A percentile compares a stretch with the other conserved stretches of the same genome.
Conservation (phyloP, 2,113 vertebrate genomes). For the Gymnobelideus leadbeateri region DNA sequence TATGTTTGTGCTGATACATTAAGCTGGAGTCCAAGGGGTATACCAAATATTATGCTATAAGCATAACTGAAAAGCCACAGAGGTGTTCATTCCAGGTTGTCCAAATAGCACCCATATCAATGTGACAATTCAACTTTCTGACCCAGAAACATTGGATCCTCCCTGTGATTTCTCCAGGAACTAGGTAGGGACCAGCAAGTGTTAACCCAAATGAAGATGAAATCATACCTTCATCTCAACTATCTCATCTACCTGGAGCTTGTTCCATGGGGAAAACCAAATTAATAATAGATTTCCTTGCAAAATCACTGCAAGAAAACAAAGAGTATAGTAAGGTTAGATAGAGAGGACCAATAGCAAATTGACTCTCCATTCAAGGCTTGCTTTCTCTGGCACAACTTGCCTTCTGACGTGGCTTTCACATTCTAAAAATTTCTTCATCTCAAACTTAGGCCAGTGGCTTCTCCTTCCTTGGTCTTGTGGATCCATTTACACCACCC, state of each 20-base stretch:
- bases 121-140: not conserved
- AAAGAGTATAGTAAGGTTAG: not conserved
- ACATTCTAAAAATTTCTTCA: not conserved
- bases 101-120: not conserved
- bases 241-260: not conserved
- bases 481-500: not conserved
- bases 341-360: not conserved
- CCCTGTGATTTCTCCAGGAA: not conserved
- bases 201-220: conserved; percentile 7
- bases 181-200: not conserved
- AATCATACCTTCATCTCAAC: not conserved
- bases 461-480: not conserved
- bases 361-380: not conserved
- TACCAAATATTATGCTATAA: not conserved
- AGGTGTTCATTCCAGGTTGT: not conserved
- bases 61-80: not conserved
- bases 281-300: not conserved
- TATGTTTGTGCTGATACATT: not conserved
- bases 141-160: not conserved
- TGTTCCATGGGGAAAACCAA: not conserved
- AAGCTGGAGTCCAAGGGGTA: not conserved
- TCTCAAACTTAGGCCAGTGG: not conserved
- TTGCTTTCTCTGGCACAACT: conserved; percentile 11
- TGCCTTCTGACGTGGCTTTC: not conserved
- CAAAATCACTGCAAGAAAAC: not conserved